Evolutionary conservation across 2,888 invertebrate species (phyloP), one percentile per base, ranked within the genome.

Genomic region (Seira musarum): DNA sequence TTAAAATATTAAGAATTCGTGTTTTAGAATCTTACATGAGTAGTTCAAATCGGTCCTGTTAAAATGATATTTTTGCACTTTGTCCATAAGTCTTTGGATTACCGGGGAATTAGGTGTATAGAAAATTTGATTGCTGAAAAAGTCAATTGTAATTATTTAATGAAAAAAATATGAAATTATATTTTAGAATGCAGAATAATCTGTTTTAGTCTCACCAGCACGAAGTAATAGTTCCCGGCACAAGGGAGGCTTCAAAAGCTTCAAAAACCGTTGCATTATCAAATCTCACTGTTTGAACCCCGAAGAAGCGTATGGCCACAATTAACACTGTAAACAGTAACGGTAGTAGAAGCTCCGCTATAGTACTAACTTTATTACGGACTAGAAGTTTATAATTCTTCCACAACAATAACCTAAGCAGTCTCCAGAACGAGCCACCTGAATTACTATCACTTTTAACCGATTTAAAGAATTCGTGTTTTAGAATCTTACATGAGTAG

Each of bases 331-430:
- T 91, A 82, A 94, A 93, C 3, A 92, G 82, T 0, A 93, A 92
- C 0, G 94, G 94, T 63, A 93, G 88, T 0, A 93, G 76, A 6
- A 96, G 89, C 88, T 95, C 95, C 53, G 93, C 88, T 0, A 91
- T 60, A 0, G 95, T 93, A 88, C 94, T 93, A 46, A 91, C 83
- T 68, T 92, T 92, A 88, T 93, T 93, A 81, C 94, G 90, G 90
- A 92, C 93, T 89, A 95, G 94, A 65, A 95, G 91, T 2, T 93
- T 89, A 90, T 93, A 94, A 88, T 95, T 96, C 89, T 96, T 96
- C 95, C 95, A 96, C 89, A 94, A 91, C 78, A 96, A 89, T 82
- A 96, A 90, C 24, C 90, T 88, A 87, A 95, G 93, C 85, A 90
- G 87, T 30, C 83, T 74, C 73, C 71, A 83, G 19, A 82, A 82